These are phyloP conservation scores for Uria aalge DNA, from an alignment of 2,113 vertebrate species.

Conservation along the genomic window DNA sequence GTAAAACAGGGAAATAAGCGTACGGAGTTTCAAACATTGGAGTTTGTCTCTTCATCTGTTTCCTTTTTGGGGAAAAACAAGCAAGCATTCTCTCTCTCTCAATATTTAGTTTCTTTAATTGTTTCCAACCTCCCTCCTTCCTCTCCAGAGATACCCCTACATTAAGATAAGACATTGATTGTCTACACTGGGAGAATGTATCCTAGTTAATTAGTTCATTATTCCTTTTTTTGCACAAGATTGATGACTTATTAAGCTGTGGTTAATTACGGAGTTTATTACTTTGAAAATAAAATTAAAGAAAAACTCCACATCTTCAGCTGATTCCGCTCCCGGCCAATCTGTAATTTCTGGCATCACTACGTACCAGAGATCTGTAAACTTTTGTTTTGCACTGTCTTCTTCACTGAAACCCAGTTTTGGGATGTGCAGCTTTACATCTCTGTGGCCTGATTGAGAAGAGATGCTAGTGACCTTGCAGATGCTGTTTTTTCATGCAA, in stretches of 20 bases:
- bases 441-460: not conserved
- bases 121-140: conserved; percentile 44
- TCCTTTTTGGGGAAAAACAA: not conserved
- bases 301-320: not conserved
- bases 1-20: accelerated
- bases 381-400: not conserved
- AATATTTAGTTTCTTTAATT: conserved; percentile 56
- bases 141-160: conserved; percentile 13
- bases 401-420: not conserved
- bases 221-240: conserved; percentile 65
- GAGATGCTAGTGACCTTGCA: not conserved
- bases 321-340: not conserved
- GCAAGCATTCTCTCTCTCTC: not conserved
- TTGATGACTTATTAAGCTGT: conserved; percentile 69
- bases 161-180: conserved; percentile 76
- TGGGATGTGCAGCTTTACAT: not conserved
- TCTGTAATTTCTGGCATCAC: not conserved
- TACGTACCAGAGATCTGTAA: accelerated
- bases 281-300: conserved; percentile 52
- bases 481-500: not conserved
- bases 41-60: not conserved
- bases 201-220: conserved; percentile 64
- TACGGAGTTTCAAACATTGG: not conserved
- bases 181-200: conserved; percentile 45
- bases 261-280: conserved; percentile 73